Evolutionary conservation across 2,888 invertebrate genomes (phyloP), one percentile per base, ranked within the genome.

Genomic region (Pterostichus madidus): DNA sequence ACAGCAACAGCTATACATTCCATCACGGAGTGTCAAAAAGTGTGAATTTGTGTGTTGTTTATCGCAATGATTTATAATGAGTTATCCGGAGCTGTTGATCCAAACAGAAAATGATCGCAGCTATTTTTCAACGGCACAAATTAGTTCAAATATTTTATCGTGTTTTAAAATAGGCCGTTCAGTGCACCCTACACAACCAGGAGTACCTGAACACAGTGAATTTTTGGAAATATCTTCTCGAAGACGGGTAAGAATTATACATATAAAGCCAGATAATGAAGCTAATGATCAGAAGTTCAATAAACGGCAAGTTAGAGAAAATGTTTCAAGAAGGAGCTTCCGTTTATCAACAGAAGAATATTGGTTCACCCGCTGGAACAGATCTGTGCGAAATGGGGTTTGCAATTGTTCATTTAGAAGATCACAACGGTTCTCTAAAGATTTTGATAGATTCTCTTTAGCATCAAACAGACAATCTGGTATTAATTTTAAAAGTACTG

Each of bases 301-400:
- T 83, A 84, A 71, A 83, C 82, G 86, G 31, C 83, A 85, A 81
- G 83, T 81, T 11, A 84, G 84, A 77, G 85, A 85, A 83, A 85
- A 85, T 75, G 77, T 73, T 11, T 84, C 85, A 79, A 86, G 64
- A 53, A 89, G 85, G 44, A 84, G 88, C 85, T 86, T 89, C 56
- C 88, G 87, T 84, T 88, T 89, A 4, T 85, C 89, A 53, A 87
- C 89, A 24, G 91, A 90, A 84, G 91, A 91, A 84, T 91, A 91
- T 84, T 91, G 91, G 91, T 91, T 91, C 86, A 89, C 89, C 13
- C 88, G 89, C 85, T 90, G 90, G 90, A 90, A 89, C 84, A 88
- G 89, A 84, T 90, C 90, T 31, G 86, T 90, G 17, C 88, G 88
- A 86, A 86, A 88, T 53, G 89, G 88, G 39, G 87, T 86, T 85